Percentiles rank a stretch among this genome's conserved stretches.
phyloP scores from a whole-genome alignment of 2,888 invertebrate genomes.

The Pyrochroa serraticornis region DNA sequence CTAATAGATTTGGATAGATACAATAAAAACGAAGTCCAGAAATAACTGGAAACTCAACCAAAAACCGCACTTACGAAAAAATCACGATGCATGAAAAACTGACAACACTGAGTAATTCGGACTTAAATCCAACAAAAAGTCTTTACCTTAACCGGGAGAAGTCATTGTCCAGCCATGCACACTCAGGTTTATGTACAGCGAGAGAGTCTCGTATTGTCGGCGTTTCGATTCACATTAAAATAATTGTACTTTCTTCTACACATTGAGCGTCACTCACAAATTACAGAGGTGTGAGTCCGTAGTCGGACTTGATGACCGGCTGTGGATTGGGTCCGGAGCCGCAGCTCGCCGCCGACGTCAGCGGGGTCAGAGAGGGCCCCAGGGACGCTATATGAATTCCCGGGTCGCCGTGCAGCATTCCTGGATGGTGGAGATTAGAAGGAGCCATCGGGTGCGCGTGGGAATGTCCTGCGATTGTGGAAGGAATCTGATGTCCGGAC shows the following conservation, averaged over 20 bases:
- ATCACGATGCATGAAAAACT: slow-evolving; percentile 33
- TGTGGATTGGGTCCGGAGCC: slow-evolving; percentile 62
- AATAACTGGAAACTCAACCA: too few species aligned
- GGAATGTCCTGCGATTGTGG: slow-evolving; percentile 59
- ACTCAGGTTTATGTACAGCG: slow-evolving; percentile 30
- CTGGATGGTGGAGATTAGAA: slow-evolving; percentile 48
- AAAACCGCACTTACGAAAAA: slow-evolving; percentile 19
- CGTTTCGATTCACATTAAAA: slow-evolving; percentile 41
- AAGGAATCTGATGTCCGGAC: slow-evolving; percentile 59
- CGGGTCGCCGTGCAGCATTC: slow-evolving; percentile 55
- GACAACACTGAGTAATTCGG: slow-evolving; percentile 41
- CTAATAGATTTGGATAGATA: background rate
- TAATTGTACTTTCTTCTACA: slow-evolving; percentile 26
- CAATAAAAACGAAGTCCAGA: too few species aligned
- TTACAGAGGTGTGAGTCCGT: slow-evolving; percentile 83
- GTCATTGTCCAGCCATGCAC: slow-evolving; percentile 37
- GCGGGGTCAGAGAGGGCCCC: slow-evolving; percentile 64
- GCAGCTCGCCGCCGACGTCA: slow-evolving; percentile 63
- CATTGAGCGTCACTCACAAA: slow-evolving; percentile 31
- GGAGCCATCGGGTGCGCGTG: slow-evolving; percentile 63
- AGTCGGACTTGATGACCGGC: slow-evolving; percentile 82
- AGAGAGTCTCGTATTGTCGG: slow-evolving; percentile 49
- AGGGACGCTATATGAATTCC: slow-evolving; percentile 61
- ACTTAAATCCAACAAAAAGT: slow-evolving; percentile 36
- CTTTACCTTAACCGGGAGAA: slow-evolving; percentile 29